Percentiles rank a stretch among this genome's conserved stretches.
These are phyloP conservation scores for Glossosoma conforme DNA, from an alignment of 1,140 invertebrate species.

Conservation along the genomic window DNA sequence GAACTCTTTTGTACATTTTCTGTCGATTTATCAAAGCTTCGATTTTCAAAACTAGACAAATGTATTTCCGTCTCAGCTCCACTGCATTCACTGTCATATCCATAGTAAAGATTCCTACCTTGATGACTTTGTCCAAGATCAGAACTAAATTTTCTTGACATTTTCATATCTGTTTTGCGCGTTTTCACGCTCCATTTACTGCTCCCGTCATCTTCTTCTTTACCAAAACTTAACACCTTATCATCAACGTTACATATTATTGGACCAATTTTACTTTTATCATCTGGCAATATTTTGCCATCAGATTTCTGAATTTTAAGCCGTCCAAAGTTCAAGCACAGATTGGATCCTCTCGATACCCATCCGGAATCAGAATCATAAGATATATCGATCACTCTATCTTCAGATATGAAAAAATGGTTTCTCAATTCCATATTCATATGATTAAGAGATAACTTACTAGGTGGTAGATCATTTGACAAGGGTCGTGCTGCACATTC, in stretches of 20 bases:
- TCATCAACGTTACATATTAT: neutral
- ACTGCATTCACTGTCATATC: slow-evolving; percentile 44
- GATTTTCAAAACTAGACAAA: slow-evolving; percentile 23
- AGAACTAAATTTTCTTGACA: too few species aligned
- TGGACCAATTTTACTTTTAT: slow-evolving; percentile 7
- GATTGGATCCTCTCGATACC: slow-evolving; percentile 35
- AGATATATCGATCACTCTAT: slow-evolving; percentile 42
- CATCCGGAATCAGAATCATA: slow-evolving; percentile 46
- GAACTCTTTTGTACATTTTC: too few species aligned
- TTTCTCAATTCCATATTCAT: slow-evolving; percentile 9
- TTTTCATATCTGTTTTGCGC: too few species aligned
- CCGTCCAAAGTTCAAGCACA: slow-evolving; percentile 23
- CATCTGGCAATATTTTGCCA: slow-evolving; percentile 9
- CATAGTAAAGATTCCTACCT: slow-evolving; percentile 35
- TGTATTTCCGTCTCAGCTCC: slow-evolving; percentile 44
- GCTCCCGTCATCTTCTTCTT: too few species aligned
- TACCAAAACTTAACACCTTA: too few species aligned
- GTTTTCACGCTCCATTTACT: too few species aligned
- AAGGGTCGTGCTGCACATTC: neutral
- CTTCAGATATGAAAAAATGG: slow-evolving; percentile 44
- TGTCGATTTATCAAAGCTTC: slow-evolving; percentile 18
- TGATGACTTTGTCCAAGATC: neutral
- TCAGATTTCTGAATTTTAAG: slow-evolving; percentile 21
- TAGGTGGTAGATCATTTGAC: neutral
- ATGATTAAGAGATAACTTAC: slow-evolving; percentile 1